Base-by-base conservation (phyloP, 2,797 vertebrate genomes). In the Tachyglossus aculeatus region DNA sequence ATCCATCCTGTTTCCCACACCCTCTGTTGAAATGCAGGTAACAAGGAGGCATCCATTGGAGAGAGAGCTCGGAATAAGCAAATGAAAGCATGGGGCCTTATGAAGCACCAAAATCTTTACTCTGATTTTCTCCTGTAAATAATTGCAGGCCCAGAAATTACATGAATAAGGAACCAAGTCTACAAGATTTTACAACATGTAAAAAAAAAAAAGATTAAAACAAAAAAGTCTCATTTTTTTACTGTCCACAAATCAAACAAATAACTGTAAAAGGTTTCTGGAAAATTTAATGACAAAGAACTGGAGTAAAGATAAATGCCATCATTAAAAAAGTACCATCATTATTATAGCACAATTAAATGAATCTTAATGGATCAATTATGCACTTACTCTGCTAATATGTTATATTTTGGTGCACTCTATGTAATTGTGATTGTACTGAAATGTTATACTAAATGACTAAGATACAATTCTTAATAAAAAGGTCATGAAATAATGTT, bases 241-340 rank as follows among this genome's bases (percentile, higher is more conserved):
- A 83, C n/a, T n/a, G 80, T 71, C 40, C 59, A 38, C 68, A 66
- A 71, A 57, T 71, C 31, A 62, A 78, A 66, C 62, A 68, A 71
- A 67, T 57, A 51, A 64, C 73, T 57, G 74, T 65, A 68, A 81
- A 85, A 73, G 19, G 39, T 79, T 79, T 74, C 78, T 83, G 71
- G 81, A 81, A 66, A 83, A 51, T 81, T 85, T 87, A 85, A 83
- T 60, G 71, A 71, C 68, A 27, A 65, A 66, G 68, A 81, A 77
- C 80, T 83, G 78, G 78, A 72, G n/a, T n/a, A 58, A 50, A n/a
- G 50, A n/a, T n/a, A n/a, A n/a, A n/a, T n/a, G n/a, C n/a, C n/a
- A n/a, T n/a, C n/a, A n/a, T n/a, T n/a, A n/a, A n/a, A n/a, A n/a
- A n/a, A 65, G n/a, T n/a, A n/a, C n/a, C 56, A 67, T 56, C 79